A percentile compares a stretch with the other conserved stretches of the same genome.
phyloP scores from a whole-genome alignment of 2,797 vertebrate species.

The Sebastes umbrosus region DNA sequence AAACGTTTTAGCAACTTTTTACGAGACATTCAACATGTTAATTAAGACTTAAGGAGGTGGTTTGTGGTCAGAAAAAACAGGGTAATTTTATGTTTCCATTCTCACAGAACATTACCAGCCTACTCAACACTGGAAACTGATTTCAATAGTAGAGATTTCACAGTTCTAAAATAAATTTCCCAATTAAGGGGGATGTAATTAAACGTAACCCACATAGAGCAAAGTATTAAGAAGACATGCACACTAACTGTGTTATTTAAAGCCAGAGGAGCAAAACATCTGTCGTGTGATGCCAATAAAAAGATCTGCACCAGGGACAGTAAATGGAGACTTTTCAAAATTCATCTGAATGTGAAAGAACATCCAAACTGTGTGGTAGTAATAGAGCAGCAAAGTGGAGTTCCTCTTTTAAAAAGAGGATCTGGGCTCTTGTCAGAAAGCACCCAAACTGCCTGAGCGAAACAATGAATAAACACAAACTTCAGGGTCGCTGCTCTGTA shows the following conservation, averaged over 20 bases:
- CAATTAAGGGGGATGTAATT: not conserved
- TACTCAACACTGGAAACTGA: slow-evolving; percentile 17
- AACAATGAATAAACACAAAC: not conserved
- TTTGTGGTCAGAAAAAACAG: slow-evolving; percentile 10
- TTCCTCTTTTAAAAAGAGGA: too few species aligned
- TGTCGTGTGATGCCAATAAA: not conserved
- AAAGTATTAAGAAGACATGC: not conserved
- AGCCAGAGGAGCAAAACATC: not conserved
- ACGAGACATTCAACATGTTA: not conserved
- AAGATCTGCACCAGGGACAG: not conserved
- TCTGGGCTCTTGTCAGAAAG: not conserved
- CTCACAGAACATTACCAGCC: slow-evolving; percentile 19
- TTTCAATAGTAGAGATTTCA: slow-evolving; percentile 29
- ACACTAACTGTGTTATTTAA: not conserved
- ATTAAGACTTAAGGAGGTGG: not conserved
- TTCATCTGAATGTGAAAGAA: not conserved
- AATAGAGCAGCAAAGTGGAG: not conserved
- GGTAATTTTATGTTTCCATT: slow-evolving; percentile 52
- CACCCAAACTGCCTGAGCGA: not conserved
- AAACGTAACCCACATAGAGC: not conserved
- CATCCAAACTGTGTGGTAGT: not conserved
- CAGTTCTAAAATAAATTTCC: not conserved
- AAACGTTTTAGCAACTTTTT: not conserved
- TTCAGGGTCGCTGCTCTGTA: not conserved
- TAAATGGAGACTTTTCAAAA: not conserved